Evolutionary conservation across 2,888 invertebrate genomes (phyloP).

Genomic region (Andrena minutula): DNA sequence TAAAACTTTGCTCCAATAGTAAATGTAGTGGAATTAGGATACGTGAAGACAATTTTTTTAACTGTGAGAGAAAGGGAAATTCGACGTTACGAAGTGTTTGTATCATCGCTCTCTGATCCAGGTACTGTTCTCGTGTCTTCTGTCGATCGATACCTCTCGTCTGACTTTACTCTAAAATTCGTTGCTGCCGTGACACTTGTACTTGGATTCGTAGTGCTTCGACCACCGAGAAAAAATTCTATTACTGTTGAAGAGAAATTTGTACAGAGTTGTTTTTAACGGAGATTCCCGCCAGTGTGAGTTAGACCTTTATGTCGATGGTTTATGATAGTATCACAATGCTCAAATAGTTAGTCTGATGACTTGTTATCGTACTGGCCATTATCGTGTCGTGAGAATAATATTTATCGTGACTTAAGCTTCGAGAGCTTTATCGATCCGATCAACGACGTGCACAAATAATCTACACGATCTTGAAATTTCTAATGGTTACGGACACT

Average conservation of each 20-base stretch:
- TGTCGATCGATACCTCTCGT: neutral
- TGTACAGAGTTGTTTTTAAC: constrained; percentile 28
- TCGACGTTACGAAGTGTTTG: neutral
- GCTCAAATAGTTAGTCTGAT: constrained; percentile 35
- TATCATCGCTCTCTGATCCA: neutral
- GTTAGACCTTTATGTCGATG: constrained; percentile 11
- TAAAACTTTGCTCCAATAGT: constrained; percentile 13
- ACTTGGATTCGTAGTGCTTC: constrained; percentile 32
- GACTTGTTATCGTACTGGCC: constrained; percentile 13
- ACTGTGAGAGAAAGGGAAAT: neutral
- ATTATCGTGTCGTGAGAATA: neutral
- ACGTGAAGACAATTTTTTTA: constrained; percentile 4
- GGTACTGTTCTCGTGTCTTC: neutral
- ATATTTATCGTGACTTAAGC: neutral
- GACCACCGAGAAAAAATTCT: constrained; percentile 7
- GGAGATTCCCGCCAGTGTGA: neutral
- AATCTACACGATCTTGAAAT: constrained; percentile 15
- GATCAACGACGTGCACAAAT: neutral
- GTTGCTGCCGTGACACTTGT: constrained; percentile 3
- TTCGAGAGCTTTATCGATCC: constrained; percentile 12
- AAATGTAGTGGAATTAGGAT: constrained; percentile 17
- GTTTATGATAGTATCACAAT: constrained; percentile 10
- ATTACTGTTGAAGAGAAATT: constrained; percentile 17
- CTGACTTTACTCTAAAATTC: neutral
- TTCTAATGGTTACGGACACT: constrained; percentile 1